Conservation (phyloP, 2,113 vertebrate species). For the Aphelocoma coerulescens region DNA sequence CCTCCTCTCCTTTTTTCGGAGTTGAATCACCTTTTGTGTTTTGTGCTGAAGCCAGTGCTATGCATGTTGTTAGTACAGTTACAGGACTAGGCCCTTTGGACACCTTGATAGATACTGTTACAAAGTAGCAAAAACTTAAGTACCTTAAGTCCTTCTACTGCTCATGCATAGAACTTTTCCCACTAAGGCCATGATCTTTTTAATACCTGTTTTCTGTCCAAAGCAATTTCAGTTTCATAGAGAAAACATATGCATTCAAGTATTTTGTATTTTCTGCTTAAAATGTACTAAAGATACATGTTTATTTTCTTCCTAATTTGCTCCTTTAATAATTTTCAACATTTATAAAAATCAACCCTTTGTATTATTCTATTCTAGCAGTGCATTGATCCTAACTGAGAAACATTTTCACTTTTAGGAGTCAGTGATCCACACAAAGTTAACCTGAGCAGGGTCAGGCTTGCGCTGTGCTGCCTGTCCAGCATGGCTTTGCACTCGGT, state of each 20-base stretch:
- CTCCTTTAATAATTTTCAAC: not conserved
- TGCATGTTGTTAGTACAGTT: not conserved
- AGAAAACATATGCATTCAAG: not conserved
- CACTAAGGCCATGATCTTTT: not conserved
- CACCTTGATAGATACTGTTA: not conserved
- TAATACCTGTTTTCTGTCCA: not conserved
- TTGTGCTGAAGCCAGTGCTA: not conserved
- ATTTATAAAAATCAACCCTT: not conserved
- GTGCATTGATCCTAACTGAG: accelerated
- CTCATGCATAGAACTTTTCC: not conserved
- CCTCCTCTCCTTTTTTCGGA: not conserved
- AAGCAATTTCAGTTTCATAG: not conserved
- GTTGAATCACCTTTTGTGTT: not conserved
- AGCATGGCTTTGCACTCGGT: not conserved
- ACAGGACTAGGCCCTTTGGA: not conserved
- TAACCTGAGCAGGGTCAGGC: not conserved
- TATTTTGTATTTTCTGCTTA: not conserved
- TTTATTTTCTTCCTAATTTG: not conserved
- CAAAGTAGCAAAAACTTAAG: not conserved
- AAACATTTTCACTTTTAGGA: not conserved
- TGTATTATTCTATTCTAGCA: not conserved
- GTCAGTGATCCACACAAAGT: not conserved
- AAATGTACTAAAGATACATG: not conserved
- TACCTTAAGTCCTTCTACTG: not conserved
- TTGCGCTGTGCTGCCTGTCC: not conserved